Evolutionary conservation across 2,888 invertebrate genomes (phyloP), one percentile per base, ranked within the genome.

Genomic region (Apodemia hepburni): DNA sequence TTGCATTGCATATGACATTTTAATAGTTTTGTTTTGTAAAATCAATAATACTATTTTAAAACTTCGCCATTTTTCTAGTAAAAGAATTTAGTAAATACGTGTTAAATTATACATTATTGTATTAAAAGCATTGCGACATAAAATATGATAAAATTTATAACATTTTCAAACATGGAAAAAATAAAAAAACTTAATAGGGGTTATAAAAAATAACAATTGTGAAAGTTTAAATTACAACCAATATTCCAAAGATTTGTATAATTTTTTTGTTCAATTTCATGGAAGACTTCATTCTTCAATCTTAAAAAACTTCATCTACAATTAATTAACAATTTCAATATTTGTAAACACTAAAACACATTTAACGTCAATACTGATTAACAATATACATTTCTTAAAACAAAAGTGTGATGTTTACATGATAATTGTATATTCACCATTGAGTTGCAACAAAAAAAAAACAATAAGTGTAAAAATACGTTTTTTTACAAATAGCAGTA

Each of bases 231-330:
- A 65, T 64, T 51, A 65, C 64, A 82, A 82, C 79, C 82, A 85
- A 85, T 84, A 84, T 83, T 82, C 81, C 73, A 79, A 81, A 85
- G 81, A 81, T 80, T 77, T 68, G 58, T 70, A 71, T 66, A 68
- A 71, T 74, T 74, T 73, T 71, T 74, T 74, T 75, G 66, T 66
- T 70, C 67, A 75, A 74, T 71, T 42, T 33, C 9, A 69, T 85
- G 88, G 88, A 88, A 88, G 88, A 88, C 87, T 78, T 80, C 73
- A 68, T 72, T 73, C 75, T 73, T 73, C 73, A 71, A 74, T 71
- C 71, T 60, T 65, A 60, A 64, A 66, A 62, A 47, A 58, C 58
- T 57, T 27, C 35, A 51, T 51, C 47, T 58, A 61, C 47, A 61
- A 61, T 45, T 58, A 33, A 61, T 45, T 61, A 63, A 63, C 58